Evolutionary conservation across 2,888 invertebrate genomes (phyloP).

Genomic region (Trichopria drosophilae): DNA sequence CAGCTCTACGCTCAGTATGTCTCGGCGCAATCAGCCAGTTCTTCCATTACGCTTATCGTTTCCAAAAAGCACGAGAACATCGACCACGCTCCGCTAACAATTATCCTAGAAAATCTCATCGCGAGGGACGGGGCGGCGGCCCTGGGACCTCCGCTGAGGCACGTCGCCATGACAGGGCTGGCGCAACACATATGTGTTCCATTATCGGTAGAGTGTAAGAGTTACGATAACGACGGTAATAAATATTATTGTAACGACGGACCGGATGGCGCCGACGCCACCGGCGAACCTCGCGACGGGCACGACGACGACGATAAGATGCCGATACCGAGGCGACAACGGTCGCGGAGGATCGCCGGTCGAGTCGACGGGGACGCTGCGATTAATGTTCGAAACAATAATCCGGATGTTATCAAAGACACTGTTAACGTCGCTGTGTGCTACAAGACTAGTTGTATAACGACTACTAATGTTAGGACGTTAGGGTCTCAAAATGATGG

Average conservation of each 20-base stretch:
- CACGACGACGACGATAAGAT: slow-evolving; percentile 11
- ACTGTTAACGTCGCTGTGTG: slow-evolving; percentile 51
- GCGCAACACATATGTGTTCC: slow-evolving; percentile 58
- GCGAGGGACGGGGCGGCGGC: slow-evolving; percentile 29
- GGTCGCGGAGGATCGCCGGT: too few species aligned
- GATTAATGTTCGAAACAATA: slow-evolving; percentile 47
- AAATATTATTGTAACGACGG: slow-evolving; percentile 37
- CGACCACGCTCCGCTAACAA: slow-evolving; percentile 50
- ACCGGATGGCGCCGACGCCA: slow-evolving; percentile 17
- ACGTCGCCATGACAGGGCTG: slow-evolving; percentile 54
- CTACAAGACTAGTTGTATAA: slow-evolving; percentile 53
- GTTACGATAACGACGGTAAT: slow-evolving; percentile 43
- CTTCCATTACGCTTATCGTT: slow-evolving; percentile 60
- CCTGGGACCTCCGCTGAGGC: slow-evolving; percentile 46
- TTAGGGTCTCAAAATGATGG: slow-evolving; percentile 56
- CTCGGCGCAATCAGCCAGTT: slow-evolving; percentile 50
- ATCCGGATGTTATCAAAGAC: slow-evolving; percentile 47
- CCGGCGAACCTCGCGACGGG: slow-evolving; percentile 8
- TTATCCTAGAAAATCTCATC: slow-evolving; percentile 46
- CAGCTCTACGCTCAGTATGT: slow-evolving; percentile 6
- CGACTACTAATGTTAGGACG: slow-evolving; percentile 52
- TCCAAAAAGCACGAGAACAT: slow-evolving; percentile 52
- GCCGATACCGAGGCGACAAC: slow-evolving; percentile 20
- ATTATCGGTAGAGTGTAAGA: slow-evolving; percentile 54
- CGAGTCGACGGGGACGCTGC: slow-evolving; percentile 32